These are phyloP conservation scores for Zapus hudsonius DNA, from an alignment of 2,113 vertebrate species.

Conservation along the genomic window DNA sequence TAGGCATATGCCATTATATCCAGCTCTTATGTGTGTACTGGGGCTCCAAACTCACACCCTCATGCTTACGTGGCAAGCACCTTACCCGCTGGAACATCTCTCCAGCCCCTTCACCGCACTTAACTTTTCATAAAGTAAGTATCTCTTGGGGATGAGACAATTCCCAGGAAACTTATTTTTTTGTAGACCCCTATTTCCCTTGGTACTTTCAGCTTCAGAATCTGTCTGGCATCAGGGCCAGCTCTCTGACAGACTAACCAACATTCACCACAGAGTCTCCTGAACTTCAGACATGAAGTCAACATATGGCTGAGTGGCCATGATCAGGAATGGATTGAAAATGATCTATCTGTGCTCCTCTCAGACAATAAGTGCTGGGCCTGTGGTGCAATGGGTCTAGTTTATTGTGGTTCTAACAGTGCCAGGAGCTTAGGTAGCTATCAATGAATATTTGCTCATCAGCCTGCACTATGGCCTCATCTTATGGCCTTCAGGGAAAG, in stretches of 20 bases:
- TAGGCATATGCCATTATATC: too few relatives aligned
- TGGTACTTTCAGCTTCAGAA: background rate
- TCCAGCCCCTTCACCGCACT: too few relatives aligned
- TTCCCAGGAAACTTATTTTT: background rate
- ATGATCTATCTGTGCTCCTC: background rate
- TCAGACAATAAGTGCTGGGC: background rate
- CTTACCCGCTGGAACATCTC: too few relatives aligned
- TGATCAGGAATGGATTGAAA: background rate
- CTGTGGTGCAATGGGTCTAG: background rate
- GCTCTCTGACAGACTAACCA: background rate
- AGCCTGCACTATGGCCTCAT: background rate
- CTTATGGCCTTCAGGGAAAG: background rate
- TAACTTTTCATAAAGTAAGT: background rate
- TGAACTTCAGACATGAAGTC: background rate
- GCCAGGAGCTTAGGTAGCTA: too few relatives aligned
- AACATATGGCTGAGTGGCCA: background rate
- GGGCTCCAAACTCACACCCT: too few relatives aligned
- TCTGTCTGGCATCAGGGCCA: background rate
- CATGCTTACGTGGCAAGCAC: too few relatives aligned
- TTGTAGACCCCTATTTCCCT: background rate
- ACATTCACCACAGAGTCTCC: background rate
- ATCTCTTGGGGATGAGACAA: background rate
- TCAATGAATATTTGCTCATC: background rate
- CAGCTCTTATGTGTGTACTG: too few relatives aligned
- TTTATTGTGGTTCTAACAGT: background rate